Conservation (phyloP, 2,797 vertebrate genomes). For the Gambelia wislizenii region DNA sequence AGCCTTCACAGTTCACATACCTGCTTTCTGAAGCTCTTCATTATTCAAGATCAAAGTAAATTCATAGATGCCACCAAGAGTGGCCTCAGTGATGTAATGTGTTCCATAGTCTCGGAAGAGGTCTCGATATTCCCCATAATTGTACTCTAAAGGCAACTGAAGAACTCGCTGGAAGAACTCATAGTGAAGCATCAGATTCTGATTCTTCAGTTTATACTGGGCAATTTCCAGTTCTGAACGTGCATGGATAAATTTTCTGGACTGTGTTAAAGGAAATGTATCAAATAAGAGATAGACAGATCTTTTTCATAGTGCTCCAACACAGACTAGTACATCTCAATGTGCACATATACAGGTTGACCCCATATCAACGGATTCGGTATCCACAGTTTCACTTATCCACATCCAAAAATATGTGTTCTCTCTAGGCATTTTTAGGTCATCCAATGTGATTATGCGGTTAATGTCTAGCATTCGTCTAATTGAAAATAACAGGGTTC, state of each 20-base stretch:
- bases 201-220: conserved; percentile 84
- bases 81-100: conserved; percentile 89
- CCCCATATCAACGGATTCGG: too few relatives aligned
- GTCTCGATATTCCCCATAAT: conserved; percentile 92
- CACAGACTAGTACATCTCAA: background rate
- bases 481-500: too few relatives aligned
- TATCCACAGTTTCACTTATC: too few relatives aligned
- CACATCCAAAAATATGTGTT: too few relatives aligned
- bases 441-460: too few relatives aligned
- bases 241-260: conserved; percentile 84
- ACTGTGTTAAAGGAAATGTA: conserved; percentile 73
- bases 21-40: conserved; percentile 72
- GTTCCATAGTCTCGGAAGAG: conserved; percentile 91
- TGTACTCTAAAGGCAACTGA: conserved; percentile 84
- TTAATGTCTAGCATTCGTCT: too few relatives aligned
- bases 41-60: conserved; percentile 86
- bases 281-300: background rate
- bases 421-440: too few relatives aligned
- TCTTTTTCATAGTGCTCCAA: fast-evolving
- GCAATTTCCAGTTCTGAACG: conserved; percentile 86
- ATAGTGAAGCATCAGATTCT: conserved; percentile 86
- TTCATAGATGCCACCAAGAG: conserved; percentile 87
- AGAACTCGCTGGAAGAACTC: conserved; percentile 87
- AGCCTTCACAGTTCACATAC: conserved; percentile 63
- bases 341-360: too few relatives aligned